A percentile compares a stretch with the other conserved stretches of the same genome.
Evolutionary conservation across 2,797 vertebrate genomes (phyloP).

Genomic region (Sebastes taczanowskii): DNA sequence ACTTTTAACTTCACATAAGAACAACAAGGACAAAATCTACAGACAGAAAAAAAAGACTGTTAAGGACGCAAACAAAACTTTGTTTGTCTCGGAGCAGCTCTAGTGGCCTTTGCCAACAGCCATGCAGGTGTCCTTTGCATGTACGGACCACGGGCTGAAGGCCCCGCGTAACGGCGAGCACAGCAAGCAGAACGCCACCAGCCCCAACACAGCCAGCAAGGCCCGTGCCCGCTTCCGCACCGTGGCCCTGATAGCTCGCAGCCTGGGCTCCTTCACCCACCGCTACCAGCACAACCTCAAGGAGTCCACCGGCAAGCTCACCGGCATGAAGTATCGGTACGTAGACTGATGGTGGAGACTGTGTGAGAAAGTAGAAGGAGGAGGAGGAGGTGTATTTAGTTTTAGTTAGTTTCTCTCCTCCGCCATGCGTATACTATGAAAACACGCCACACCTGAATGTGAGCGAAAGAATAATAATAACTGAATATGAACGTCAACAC

Average conservation of each 20-base stretch:
- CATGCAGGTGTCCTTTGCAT: constrained; percentile 99
- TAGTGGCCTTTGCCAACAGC: constrained; percentile 59
- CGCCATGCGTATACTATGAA: neutral
- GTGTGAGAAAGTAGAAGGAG: constrained; percentile 8
- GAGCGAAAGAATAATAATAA: neutral
- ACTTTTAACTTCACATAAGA: constrained; percentile 31
- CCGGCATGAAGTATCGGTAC: constrained; percentile 97
- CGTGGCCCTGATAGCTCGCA: constrained; percentile 96
- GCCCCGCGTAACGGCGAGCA: constrained; percentile 92
- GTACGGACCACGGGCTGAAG: constrained; percentile 96
- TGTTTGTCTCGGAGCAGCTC: constrained; percentile 25
- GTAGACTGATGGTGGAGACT: constrained; percentile 54
- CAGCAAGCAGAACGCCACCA: constrained; percentile 93
- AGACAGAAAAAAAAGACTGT: neutral
- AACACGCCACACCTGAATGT: neutral
- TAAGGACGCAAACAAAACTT: neutral
- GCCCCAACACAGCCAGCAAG: constrained; percentile 86
- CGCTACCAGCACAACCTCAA: constrained; percentile 97
- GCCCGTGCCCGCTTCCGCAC: constrained; percentile 95
- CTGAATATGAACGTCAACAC: neutral
- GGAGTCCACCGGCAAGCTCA: constrained; percentile 97
- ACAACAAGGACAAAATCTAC: neutral
- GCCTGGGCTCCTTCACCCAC: constrained; percentile 94
- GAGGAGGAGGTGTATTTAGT: neutral
- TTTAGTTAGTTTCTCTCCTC: neutral